Evolutionary conservation across 1,140 invertebrate genomes (phyloP), one percentile per base, ranked within the genome.

Genomic region (Rhagoletis zephyria): DNA sequence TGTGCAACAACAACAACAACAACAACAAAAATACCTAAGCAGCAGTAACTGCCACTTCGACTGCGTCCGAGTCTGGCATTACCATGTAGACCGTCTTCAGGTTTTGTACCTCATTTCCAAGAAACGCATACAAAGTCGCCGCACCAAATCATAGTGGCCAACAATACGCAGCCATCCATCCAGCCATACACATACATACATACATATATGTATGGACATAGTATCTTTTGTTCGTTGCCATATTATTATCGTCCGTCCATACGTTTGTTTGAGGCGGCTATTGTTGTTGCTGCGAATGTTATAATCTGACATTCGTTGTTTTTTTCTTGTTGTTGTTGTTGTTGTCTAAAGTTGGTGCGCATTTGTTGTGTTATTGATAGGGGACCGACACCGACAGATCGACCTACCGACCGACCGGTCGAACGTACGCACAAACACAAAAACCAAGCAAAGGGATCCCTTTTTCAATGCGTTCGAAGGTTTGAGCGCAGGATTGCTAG

Each of bases 261-360:
- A 77, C 40, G 40, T 16, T 9, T 51, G 19, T 30, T 30, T 30
- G 30, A 30, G 30, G 30, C 10, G 40, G 70, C 19, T 51, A 59
- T 86, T 86, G 19, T 86, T 86, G 59, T 56, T 63, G 30, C n/a
- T 86, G 59, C 85, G 59, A 86, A 45, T 86, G 85, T 42, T 63
- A 86, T 65, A 65, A 51, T 81, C 74, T 81, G 74, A 81, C 74
- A 56, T 81, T 4, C 19, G 42, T 81, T 63, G 61, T 63, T 63
- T 63, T 4, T 63, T 63, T 7, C n/a, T 30, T 14, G 12, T 63
- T 63, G 61, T 63, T 12, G 1, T 16, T 19, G 45, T 81, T 48
- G 40, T 51, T 74, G 40, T 74, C 10, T 30, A 67, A 67, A 67
- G 70, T 74, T 74, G 42, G 12, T 74, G 7, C 70, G 30, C 1